phyloP scores from a whole-genome alignment of 2,113 vertebrate species.

The Sinocyclocheilus anshuiensis region DNA sequence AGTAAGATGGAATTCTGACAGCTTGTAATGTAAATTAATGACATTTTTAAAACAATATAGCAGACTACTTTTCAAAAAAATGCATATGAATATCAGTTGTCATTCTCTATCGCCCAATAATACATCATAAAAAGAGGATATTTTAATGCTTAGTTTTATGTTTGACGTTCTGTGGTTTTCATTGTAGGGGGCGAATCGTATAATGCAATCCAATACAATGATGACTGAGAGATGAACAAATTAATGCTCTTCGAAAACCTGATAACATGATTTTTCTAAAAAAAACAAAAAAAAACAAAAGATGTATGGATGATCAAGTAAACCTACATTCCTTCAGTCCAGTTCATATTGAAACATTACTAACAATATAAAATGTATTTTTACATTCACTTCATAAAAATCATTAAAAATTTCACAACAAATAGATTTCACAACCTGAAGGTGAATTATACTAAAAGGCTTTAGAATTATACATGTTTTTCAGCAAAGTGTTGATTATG shows the following conservation, averaged over 20 bases:
- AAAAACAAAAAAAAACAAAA: too few species aligned
- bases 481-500: too few species aligned
- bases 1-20: neutral
- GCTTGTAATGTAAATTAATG: neutral
- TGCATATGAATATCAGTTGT: neutral
- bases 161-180: neutral
- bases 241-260: neutral
- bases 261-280: neutral
- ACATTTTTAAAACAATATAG: neutral
- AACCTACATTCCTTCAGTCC: neutral
- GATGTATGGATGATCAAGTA: neutral
- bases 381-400: too few species aligned
- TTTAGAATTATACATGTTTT: too few species aligned
- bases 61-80: too few species aligned
- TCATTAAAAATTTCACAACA: too few species aligned
- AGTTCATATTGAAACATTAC: neutral
- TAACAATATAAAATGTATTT: too few species aligned
- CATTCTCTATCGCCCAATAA: neutral
- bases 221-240: neutral
- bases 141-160: neutral
- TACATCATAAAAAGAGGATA: neutral
- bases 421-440: too few species aligned
- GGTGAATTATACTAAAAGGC: too few species aligned
- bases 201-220: neutral
- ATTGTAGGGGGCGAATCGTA: neutral